Evolutionary conservation across 2,113 vertebrate species (phyloP).

Genomic region (Labeo rohita): DNA sequence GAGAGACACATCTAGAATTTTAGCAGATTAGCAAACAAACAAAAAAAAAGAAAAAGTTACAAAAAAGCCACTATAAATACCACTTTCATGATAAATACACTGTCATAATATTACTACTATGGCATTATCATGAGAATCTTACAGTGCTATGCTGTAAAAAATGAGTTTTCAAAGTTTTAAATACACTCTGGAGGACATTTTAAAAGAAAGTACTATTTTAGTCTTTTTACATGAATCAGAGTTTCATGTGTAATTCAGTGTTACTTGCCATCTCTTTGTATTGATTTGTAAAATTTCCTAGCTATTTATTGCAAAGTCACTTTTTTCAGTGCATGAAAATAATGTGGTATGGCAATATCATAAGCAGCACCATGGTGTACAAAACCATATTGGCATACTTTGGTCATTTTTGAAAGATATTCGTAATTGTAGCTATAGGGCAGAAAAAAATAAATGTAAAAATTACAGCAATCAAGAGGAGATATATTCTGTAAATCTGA

Average conservation of each 20-base stretch:
- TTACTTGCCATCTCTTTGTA: too few species aligned
- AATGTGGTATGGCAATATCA: not conserved
- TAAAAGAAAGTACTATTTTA: not conserved
- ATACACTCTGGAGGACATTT: not conserved
- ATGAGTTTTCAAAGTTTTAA: too few species aligned
- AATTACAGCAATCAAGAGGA: not conserved
- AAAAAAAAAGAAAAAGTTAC: not conserved
- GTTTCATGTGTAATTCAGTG: too few species aligned
- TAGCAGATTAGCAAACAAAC: conserved; percentile 9
- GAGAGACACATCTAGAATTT: conserved; percentile 9
- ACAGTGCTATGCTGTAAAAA: not conserved
- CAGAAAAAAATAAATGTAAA: not conserved
- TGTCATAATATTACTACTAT: not conserved
- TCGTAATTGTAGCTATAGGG: not conserved
- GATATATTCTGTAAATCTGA: not conserved
- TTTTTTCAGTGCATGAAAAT: not conserved
- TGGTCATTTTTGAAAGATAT: not conserved
- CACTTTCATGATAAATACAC: not conserved
- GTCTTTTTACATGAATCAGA: too few species aligned
- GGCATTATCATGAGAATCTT: not conserved
- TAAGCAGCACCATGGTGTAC: not conserved
- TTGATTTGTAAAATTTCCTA: too few species aligned
- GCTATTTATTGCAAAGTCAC: not conserved
- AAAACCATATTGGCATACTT: not conserved
- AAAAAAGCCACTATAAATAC: not conserved